phyloP scores from a whole-genome alignment of 2,888 invertebrate genomes.

The Pharmacophagus antenor region DNA sequence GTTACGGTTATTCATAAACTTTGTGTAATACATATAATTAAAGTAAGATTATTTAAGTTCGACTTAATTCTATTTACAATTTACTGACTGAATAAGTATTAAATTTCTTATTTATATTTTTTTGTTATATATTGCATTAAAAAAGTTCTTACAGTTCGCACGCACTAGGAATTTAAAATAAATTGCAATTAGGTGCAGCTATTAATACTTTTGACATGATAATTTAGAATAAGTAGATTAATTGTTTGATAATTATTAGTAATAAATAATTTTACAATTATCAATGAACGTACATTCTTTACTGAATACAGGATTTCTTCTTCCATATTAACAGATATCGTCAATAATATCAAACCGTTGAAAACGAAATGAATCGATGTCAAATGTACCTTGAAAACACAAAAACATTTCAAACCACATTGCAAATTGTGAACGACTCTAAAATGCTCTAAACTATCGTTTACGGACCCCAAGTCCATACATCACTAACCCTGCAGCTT shows the following conservation, averaged over 20 bases:
- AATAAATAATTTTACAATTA: no score
- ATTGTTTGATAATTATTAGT: no score
- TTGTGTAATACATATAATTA: background rate
- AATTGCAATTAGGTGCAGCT: background rate
- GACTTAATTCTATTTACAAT: background rate
- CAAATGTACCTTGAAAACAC: conserved; percentile 60
- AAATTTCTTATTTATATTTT: no score
- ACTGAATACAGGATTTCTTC: background rate
- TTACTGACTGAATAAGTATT: background rate
- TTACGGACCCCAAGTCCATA: conserved; percentile 65
- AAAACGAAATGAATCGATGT: conserved; percentile 46
- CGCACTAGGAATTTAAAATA: background rate
- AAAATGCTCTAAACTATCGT: conserved; percentile 74
- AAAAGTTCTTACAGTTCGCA: no score
- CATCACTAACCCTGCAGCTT: conserved; percentile 64
- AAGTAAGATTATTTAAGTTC: background rate
- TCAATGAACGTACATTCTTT: no score
- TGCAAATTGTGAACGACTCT: conserved; percentile 71
- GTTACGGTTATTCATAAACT: background rate
- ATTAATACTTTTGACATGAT: background rate
- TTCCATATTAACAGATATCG: conserved; percentile 7
- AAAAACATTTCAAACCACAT: conserved; percentile 67
- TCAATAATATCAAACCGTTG: conserved; percentile 23
- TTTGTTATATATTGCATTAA: no score
- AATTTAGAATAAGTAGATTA: background rate